These are phyloP conservation scores for Capreolus pygargus DNA, from an alignment of 2,113 vertebrate species.

Conservation along the genomic window DNA sequence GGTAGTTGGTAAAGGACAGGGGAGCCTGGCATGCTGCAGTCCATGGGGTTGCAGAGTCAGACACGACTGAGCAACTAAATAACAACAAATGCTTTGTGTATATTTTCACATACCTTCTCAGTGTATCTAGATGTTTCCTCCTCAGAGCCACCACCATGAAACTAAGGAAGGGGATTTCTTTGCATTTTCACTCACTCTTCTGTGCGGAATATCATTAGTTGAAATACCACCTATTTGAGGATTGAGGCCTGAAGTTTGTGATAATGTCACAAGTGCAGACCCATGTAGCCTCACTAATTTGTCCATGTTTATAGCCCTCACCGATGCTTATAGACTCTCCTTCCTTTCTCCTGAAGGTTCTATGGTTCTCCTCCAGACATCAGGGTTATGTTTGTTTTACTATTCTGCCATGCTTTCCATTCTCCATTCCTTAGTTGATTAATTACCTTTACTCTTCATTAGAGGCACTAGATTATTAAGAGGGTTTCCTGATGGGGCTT, in stretches of 20 bases:
- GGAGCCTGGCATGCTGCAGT: background rate
- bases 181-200: background rate
- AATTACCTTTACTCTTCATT: background rate
- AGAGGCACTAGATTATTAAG: background rate
- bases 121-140: background rate
- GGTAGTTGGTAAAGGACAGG: background rate
- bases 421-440: background rate
- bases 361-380: background rate
- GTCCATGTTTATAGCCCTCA: background rate
- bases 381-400: background rate
- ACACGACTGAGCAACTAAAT: accelerated
- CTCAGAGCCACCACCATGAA: background rate
- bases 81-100: background rate
- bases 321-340: background rate
- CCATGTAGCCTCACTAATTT: background rate
- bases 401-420: background rate
- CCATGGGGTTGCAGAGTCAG: background rate
- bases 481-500: background rate
- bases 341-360: background rate
- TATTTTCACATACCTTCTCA: background rate
- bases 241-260: background rate
- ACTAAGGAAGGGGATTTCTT: background rate
- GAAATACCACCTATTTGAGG: background rate
- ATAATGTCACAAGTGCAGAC: background rate
- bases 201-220: background rate